Evolutionary conservation across 2,797 vertebrate species (phyloP), one percentile per base, ranked within the genome.

Genomic region (Crypturellus tataupa): DNA sequence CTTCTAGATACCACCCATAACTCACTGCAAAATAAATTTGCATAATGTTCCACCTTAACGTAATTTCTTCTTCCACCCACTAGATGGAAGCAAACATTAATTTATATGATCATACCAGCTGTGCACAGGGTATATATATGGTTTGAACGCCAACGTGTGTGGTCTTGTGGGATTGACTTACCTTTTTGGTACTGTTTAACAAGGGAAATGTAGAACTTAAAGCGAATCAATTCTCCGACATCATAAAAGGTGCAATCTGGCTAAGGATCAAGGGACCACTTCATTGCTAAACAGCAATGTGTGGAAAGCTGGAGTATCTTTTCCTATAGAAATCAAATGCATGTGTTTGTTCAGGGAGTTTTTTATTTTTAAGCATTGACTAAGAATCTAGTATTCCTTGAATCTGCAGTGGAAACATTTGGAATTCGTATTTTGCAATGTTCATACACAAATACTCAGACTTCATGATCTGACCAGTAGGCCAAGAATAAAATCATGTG

Each of bases 31-130:
- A 51, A 21, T 1, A 4, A 15, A 89, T 93, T 94, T 92, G 42
- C 87, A 73, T 76, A 40, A 64, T 31, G 12, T 18, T 49, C 55
- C 24, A n/a, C n/a, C 47, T 65, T 4, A 5, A 4, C 25, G 87
- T 40, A 51, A 31, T 96, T 91, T 90, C 62, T 88, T 16, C 91
- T 89, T 90, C 80, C 79, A 29, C 80, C 97, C 97, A 93, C 97
- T 95, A 97, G 97, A 93, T 97, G 97, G 97, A 78, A 95, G 95
- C 96, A 97, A 89, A 96, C 90, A 39, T 95, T 96, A 97, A 96
- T 93, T 87, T 93, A 92, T 95, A 75, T 25, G 31, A 3, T 7
- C 0, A 1, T 82, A 67, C 60, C 87, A 90, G 63, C 33, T 44
- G 15, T 24, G 83, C 25, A 24, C 37, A 4, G 25, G 10, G 7